Evolutionary conservation across 2,888 invertebrate species (phyloP).

Genomic region (Osedax frankpressi): DNA sequence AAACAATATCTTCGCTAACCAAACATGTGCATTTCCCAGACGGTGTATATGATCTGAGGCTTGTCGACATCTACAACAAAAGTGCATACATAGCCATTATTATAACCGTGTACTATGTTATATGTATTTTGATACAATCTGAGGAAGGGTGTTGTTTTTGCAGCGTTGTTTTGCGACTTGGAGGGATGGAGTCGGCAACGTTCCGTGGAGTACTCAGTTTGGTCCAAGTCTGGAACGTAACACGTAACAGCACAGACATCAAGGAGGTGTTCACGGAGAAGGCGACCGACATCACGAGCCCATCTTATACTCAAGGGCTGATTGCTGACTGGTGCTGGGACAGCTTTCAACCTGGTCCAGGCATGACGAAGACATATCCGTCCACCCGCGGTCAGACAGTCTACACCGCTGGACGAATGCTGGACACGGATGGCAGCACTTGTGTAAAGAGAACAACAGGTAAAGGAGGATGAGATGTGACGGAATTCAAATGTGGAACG

Average conservation of each 20-base stretch:
- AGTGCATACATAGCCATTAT: neutral
- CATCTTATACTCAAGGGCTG: neutral
- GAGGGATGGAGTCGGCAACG: neutral
- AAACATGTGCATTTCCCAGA: neutral
- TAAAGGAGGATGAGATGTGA: neutral
- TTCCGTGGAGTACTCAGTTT: neutral
- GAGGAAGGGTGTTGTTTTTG: neutral
- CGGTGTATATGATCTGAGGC: neutral
- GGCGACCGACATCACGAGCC: neutral
- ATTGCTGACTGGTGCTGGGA: constrained; percentile 5
- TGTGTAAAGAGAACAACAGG: neutral
- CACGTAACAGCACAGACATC: neutral
- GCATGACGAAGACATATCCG: neutral
- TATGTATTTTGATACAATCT: neutral
- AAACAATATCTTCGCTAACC: neutral
- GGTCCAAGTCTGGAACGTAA: neutral
- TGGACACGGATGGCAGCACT: neutral
- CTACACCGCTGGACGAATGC: neutral
- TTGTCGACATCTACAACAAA: neutral
- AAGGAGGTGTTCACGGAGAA: neutral
- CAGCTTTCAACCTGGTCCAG: constrained; percentile 6
- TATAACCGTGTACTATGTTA: neutral
- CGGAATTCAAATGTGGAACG: neutral
- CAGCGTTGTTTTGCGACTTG: neutral
- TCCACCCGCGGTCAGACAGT: constrained; percentile 5